Evolutionary conservation across 1,140 invertebrate species (phyloP), one percentile per base, ranked within the genome.

Genomic region (Temnothorax longispinosus): DNA sequence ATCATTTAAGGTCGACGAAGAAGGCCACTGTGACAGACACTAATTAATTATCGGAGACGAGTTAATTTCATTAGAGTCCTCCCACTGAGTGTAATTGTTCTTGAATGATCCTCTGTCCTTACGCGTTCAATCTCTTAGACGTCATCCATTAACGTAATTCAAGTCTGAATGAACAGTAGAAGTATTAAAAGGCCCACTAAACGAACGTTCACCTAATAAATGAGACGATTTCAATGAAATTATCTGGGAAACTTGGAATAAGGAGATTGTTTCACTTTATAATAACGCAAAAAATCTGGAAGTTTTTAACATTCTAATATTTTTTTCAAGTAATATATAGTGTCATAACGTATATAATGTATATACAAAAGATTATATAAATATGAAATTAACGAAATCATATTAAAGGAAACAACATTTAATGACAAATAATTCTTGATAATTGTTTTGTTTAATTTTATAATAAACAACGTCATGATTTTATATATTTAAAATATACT

Each of bases 51-150:
- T 88, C 86, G 60, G 32, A 52, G 71, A 76, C 62, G 69, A 88
- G 86, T 90, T 90, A 90, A 90, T 88, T 90, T 85, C 89, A 90
- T 90, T 90, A 90, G 87, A 76, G 80, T 87, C 88, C 85, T 89
- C 86, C 78, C 21, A 38, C 58, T 35, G 71, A 81, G 81, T 81
- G 82, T 85, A 87, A 90, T 90, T 88, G 89, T 88, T 90, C 86
- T 77, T 81, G 76, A 90, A 88, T 81, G 71, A 35, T 78, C 52
- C 67, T 81, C 80, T 77, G 38, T 87, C 58, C 58, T 75, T 74
- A 54, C 85, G 56, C 60, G 32, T 41, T 84, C 69, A 60, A 74
- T 84, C 80, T 84, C 80, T 84, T 41, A 84, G 69, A 84, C 69
- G 67, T 84, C 80, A 84, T 84, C 80, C 67, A 84, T 84, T 84